Evolutionary conservation across 2,888 invertebrate species (phyloP).

Genomic region (Microplitis deprimator): DNA sequence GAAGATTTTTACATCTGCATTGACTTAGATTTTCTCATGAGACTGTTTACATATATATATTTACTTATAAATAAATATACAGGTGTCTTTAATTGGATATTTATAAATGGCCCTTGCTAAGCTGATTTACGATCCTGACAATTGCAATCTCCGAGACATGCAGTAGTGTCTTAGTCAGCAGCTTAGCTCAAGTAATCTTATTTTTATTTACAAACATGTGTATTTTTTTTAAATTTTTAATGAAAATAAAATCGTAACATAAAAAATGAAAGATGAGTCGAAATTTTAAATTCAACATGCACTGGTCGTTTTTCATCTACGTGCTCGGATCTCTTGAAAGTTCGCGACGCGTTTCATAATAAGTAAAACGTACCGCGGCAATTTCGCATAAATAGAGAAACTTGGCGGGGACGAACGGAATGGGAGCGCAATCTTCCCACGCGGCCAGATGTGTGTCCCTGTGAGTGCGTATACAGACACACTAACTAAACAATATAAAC

Average conservation of each 20-base stretch:
- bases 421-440: conserved; percentile 68
- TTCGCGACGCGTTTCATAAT: conserved; percentile 46
- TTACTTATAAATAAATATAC: conserved; percentile 53
- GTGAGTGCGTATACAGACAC: conserved; percentile 8
- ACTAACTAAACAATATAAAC: conserved; percentile 11
- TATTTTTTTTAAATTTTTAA: neutral
- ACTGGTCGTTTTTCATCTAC: conserved; percentile 42
- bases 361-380: conserved; percentile 49
- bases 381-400: conserved; percentile 55
- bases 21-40: no score
- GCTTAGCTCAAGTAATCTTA: no score
- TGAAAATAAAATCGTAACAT: neutral
- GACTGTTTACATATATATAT: no score
- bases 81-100: conserved; percentile 70
- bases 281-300: conserved; percentile 46
- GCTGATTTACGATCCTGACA: conserved; percentile 53
- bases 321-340: conserved; percentile 45
- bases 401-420: conserved; percentile 52
- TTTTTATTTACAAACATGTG: conserved; percentile 16
- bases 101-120: conserved; percentile 65
- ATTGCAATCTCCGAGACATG: conserved; percentile 51
- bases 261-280: conserved; percentile 12
- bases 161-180: no score
- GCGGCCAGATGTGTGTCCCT: conserved; percentile 57
- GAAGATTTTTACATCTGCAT: neutral